Percentiles rank a stretch among this genome's conserved stretches.
Evolutionary conservation across 2,888 invertebrate species (phyloP).

Genomic region (Calameuta pallipes): DNA sequence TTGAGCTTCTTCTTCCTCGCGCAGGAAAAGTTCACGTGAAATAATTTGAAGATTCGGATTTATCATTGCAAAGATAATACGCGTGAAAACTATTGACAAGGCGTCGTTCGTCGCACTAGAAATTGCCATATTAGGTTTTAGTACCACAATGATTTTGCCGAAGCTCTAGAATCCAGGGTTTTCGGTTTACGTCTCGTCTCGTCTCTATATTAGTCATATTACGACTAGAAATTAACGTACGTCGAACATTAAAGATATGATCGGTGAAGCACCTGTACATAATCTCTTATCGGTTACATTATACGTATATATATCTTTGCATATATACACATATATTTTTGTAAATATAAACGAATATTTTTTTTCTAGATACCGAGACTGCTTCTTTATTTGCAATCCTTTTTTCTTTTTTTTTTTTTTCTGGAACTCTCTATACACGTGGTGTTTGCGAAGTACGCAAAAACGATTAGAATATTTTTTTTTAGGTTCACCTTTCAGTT

Average conservation of each 20-base stretch:
- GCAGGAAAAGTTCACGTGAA: not conserved
- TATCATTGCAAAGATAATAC: not conserved
- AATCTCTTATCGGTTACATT: slow-evolving; percentile 12
- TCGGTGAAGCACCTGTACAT: not conserved
- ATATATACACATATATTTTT: slow-evolving; percentile 31
- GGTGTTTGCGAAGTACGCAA: not conserved
- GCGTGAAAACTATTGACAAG: not conserved
- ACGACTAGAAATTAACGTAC: too few species aligned
- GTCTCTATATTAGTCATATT: too few species aligned
- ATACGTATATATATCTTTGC: slow-evolving; percentile 15
- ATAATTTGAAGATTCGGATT: not conserved
- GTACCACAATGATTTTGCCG: not conserved
- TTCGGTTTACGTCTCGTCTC: not conserved
- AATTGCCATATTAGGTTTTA: not conserved
- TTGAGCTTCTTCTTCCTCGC: not conserved
- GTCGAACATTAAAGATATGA: not conserved
- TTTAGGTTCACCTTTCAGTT: not conserved
- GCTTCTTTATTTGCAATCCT: slow-evolving; percentile 37
- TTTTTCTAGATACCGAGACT: slow-evolving; percentile 33
- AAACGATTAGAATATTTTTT: not conserved
- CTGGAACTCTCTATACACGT: not conserved
- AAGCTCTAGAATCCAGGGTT: not conserved
- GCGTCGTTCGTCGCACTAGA: not conserved
- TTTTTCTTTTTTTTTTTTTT: slow-evolving; percentile 12
- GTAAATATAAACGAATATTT: slow-evolving; percentile 45